These are phyloP conservation scores for Hydrozoanthus tunicans DNA, from an alignment of 64 coral and sea anemone genomes.

Conservation along the genomic window DNA sequence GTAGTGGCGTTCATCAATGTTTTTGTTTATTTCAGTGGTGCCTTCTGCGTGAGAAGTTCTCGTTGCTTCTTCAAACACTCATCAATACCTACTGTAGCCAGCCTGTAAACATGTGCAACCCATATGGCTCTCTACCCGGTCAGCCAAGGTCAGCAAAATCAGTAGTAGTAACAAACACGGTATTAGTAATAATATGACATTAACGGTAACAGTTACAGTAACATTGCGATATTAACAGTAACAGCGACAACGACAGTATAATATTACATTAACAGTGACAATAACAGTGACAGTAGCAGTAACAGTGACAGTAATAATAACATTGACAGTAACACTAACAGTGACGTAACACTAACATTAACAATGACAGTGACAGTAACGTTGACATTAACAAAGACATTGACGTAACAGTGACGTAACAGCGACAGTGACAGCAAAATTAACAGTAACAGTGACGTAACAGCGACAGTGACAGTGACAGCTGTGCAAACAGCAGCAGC, in stretches of 20 bases:
- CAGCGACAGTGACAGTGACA: too few relatives aligned
- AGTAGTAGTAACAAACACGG: too few relatives aligned
- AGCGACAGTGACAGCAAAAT: too few relatives aligned
- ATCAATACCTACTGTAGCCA: slow-evolving; percentile 8
- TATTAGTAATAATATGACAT: background rate
- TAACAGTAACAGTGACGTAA: too few relatives aligned
- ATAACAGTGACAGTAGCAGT: background rate
- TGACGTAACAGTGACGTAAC: too few relatives aligned
- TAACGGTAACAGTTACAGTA: too few relatives aligned
- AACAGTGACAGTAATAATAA: background rate
- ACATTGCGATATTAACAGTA: too few relatives aligned
- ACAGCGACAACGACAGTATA: too few relatives aligned
- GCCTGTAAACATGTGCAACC: slow-evolving; percentile 14
- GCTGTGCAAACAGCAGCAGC: too few relatives aligned
- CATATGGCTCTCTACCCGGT: background rate
- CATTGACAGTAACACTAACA: background rate
- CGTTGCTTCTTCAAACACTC: slow-evolving; percentile 1
- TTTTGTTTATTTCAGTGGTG: slow-evolving; percentile 20
- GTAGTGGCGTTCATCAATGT: background rate
- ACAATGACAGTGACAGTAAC: too few relatives aligned
- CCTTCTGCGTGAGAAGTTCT: slow-evolving; percentile 16
- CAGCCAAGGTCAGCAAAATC: background rate
- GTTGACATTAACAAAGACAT: too few relatives aligned
- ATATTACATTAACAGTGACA: too few relatives aligned
- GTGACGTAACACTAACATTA: background rate